A percentile compares a stretch with the other conserved stretches of the same genome.
Evolutionary conservation across 2,888 invertebrate species (phyloP).

Genomic region (Eledona agricola): DNA sequence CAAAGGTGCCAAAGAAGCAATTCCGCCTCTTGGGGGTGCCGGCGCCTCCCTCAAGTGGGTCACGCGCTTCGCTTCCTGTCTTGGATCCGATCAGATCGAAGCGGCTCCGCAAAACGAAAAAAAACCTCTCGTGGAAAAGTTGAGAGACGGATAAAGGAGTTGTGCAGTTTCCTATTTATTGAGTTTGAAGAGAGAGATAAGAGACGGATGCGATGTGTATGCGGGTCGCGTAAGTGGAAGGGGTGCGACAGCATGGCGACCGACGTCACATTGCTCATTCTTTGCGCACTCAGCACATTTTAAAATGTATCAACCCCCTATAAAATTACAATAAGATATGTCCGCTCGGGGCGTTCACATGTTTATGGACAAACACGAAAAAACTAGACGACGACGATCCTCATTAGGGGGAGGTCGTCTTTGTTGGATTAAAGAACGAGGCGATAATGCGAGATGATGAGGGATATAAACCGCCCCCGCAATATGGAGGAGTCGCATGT

Average conservation of each 20-base stretch:
- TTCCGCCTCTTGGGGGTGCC: too few species aligned
- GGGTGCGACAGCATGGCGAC: constrained; percentile 63
- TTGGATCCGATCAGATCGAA: constrained; percentile 54
- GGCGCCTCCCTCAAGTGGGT: too few species aligned
- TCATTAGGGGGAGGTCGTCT: constrained; percentile 10
- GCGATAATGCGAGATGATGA: constrained; percentile 41
- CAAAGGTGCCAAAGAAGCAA: too few species aligned
- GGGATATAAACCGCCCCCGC: constrained; percentile 40
- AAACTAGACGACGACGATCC: background rate
- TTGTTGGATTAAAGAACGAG: constrained; percentile 41
- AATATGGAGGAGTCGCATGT: constrained; percentile 48
- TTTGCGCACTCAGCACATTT: constrained; percentile 64
- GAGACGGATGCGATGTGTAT: constrained; percentile 58
- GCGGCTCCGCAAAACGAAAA: constrained; percentile 56
- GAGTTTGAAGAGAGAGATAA: constrained; percentile 59
- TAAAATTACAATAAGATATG: constrained; percentile 64
- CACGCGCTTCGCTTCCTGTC: constrained; percentile 37
- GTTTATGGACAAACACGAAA: constrained; percentile 48
- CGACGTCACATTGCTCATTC: constrained; percentile 63
- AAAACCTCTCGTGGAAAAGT: constrained; percentile 56
- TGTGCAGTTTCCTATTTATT: constrained; percentile 62
- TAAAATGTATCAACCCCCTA: constrained; percentile 64
- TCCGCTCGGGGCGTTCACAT: constrained; percentile 49
- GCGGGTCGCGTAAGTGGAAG: constrained; percentile 61
- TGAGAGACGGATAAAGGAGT: constrained; percentile 58